Evolutionary conservation across 2,113 vertebrate genomes (phyloP).

Genomic region (Sardina pilchardus): DNA sequence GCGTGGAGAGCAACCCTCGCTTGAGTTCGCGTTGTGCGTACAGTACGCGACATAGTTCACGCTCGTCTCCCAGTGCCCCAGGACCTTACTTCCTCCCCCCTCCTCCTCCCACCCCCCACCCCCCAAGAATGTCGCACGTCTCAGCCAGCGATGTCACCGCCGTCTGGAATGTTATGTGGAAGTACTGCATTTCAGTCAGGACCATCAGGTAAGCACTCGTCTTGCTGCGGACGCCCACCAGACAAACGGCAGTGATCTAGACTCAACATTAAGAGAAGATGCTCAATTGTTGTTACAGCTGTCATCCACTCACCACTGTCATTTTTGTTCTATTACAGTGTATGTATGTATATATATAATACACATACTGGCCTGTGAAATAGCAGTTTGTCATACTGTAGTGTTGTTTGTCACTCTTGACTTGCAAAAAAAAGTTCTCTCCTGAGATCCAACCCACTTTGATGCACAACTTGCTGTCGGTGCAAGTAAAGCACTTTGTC

Average conservation of each 20-base stretch:
- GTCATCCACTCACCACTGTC: neutral
- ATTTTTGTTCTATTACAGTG: neutral
- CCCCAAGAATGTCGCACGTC: conserved; percentile 56
- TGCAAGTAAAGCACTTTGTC: no score
- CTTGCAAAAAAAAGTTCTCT: neutral
- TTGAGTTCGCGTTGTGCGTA: neutral
- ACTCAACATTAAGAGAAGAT: conserved; percentile 25
- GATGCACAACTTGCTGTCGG: no score
- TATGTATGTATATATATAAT: no score
- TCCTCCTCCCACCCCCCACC: no score
- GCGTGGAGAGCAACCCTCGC: conserved; percentile 42
- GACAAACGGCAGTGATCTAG: neutral
- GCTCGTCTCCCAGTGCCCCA: neutral
- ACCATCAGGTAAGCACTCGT: conserved; percentile 84
- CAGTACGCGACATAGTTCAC: conserved; percentile 45
- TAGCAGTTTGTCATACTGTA: neutral
- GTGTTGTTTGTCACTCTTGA: neutral
- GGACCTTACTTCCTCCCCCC: neutral
- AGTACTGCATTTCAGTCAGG: conserved; percentile 91
- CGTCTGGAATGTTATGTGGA: conserved; percentile 91
- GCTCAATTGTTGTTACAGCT: conserved; percentile 51
- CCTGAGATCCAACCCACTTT: no score
- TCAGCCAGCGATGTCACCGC: conserved; percentile 74
- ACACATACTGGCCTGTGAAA: neutral
- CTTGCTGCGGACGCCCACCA: neutral